Evolutionary conservation across 2,113 vertebrate genomes (phyloP).

Genomic region (Crotalus tigris): DNA sequence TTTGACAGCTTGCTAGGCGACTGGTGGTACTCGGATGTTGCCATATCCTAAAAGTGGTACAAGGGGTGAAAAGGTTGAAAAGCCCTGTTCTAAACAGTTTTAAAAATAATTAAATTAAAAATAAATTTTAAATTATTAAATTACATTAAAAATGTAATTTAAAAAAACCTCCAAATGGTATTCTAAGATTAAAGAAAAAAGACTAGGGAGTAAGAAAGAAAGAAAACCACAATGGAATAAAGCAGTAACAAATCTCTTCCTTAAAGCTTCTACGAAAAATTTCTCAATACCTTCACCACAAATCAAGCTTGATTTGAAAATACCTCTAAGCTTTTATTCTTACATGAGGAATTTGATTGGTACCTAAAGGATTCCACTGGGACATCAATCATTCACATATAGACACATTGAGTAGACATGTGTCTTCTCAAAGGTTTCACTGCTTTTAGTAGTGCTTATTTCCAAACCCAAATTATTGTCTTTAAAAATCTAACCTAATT

Average conservation of each 20-base stretch:
- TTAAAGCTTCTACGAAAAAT: neutral
- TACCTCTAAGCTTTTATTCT: neutral
- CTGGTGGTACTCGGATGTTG: no score
- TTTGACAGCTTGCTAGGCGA: no score
- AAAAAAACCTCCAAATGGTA: neutral
- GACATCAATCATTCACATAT: neutral
- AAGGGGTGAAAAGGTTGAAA: no score
- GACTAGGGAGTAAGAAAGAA: neutral
- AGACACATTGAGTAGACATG: neutral
- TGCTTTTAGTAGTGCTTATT: neutral
- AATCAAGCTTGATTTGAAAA: neutral
- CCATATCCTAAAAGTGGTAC: no score
- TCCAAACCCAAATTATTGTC: neutral
- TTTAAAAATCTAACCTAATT: neutral
- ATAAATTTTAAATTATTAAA: neutral
- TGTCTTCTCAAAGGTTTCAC: neutral
- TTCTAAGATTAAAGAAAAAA: neutral
- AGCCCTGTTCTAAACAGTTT: neutral
- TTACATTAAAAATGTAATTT: neutral
- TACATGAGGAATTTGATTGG: neutral
- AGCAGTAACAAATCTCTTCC: neutral
- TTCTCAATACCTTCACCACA: neutral
- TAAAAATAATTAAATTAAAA: neutral
- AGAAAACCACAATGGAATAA: neutral
- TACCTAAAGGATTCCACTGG: neutral